Base-by-base conservation (phyloP, 2,888 invertebrate species). In the Ochropleura plecta region DNA sequence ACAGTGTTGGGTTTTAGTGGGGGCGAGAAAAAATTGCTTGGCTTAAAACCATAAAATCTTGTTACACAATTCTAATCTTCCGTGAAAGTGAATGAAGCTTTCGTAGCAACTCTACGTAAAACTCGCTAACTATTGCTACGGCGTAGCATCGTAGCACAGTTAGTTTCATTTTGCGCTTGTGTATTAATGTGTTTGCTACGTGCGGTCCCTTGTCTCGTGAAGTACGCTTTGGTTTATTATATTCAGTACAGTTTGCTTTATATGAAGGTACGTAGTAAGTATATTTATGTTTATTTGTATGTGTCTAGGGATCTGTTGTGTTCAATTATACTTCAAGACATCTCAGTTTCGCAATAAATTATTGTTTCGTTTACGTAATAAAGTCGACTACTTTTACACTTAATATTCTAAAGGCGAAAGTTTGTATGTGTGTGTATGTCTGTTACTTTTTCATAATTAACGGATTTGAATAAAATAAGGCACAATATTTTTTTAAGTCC, bases 181-280 rank as follows among this genome's bases (percentile, higher is more conserved):
- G 20, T 83, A 73, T 83, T 66, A 76, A 69, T 82, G 64, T 67
- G 49, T 70, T 76, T 69, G 59, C 57, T 62, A 76, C 80, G 73
- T 73, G 72, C 42, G 55, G 71, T 74, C 66, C 83, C 62, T 82
- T 46, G 73, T 73, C 69, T 70, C 79, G 48, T 53, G 69, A 51
- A 64, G 46, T 53, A 53, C 18, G 49, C 7, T 59, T 63, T 74
- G 16, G 74, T 79, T 70, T 81, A 74, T 74, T 62, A 67, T 57
- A 48, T 82, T 53, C 2, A 0, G 30, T 55, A 14, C 12, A 51
- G 20, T 78, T 76, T 51, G 49, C 30, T 66, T 30, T 46, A 9
- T 48, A 53, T 74, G 46, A n/a, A 46, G 55, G 9, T 48, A 53
- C 68, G 46, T 30, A 46, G 55, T 53, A 40, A 42, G 42, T 53